Base-by-base conservation (phyloP, 2,797 vertebrate genomes). In the Bovichtus diacanthus region DNA sequence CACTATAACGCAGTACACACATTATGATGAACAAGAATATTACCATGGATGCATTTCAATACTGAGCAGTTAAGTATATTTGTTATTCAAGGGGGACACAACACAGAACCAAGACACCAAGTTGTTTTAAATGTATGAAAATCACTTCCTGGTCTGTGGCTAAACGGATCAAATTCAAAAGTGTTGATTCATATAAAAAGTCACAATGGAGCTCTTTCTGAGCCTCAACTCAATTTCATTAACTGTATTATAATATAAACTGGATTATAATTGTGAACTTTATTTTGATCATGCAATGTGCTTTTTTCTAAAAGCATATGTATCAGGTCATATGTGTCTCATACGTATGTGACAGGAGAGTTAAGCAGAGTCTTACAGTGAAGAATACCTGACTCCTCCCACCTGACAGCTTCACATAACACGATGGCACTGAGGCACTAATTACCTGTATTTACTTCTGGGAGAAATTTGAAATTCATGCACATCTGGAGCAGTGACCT, bases 401-500 rank as follows among this genome's bases (percentile, higher is more conserved):
- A 39, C 19, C 9, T 70, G 77, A 63, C 59, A 54, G 15, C 27
- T 36, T 74, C 50, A 75, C 58, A 61, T 36, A 29, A 34, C 29
- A 25, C 1, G 1, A 50, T 50, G 61, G 64, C 23, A 60, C 11
- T 7, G 21, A 47, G 29, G 46, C 19, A n/a, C 38, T 84, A 74
- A 81, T 87, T 78, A 77, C 44, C 54, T 29, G 54, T 67, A 62
- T 70, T 68, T 55, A 70, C 78, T 78, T 63, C 38, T 63, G 74
- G 78, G 76, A 78, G 74, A 50, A 9, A 78, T 83, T 70, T 77
- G 51, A 64, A 81, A 87, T 84, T 76, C 76, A 78, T 89, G 87
- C 83, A 80, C 87, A 89, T 87, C 87, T 85, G 87, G 67, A 87
- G 68, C 49, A 31, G 19, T 71, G 76, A 80, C 87, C 85, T 74